A percentile compares a stretch with the other conserved stretches of the same genome.
These are phyloP conservation scores for Acomys russatus DNA, from an alignment of 2,797 vertebrate species.

Conservation along the genomic window DNA sequence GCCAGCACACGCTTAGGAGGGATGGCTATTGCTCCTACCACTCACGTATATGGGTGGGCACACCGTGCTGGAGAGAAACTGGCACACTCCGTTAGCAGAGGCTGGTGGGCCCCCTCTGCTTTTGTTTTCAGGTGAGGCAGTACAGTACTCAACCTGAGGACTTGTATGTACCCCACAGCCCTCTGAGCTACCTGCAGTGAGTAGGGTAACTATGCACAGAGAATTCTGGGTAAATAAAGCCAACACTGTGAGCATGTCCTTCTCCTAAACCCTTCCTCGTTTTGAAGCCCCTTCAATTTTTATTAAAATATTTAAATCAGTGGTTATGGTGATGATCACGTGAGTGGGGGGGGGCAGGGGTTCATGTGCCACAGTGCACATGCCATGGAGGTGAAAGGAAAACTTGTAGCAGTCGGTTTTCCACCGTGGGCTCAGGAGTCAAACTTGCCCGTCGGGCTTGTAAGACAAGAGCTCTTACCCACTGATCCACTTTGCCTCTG, in stretches of 20 bases:
- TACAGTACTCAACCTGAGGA: background rate
- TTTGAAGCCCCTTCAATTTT: background rate
- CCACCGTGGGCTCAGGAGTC: background rate
- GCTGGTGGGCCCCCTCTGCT: background rate
- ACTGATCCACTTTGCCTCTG: background rate
- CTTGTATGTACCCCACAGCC: background rate
- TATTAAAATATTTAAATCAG: background rate
- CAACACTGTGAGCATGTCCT: fast-evolving
- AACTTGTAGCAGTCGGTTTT: background rate
- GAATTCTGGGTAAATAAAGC: background rate
- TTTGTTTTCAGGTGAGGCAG: background rate
- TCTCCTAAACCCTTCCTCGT: background rate
- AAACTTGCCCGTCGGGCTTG: background rate
- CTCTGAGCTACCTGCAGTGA: background rate
- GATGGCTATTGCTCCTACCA: background rate
- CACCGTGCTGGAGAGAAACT: background rate
- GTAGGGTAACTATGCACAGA: background rate
- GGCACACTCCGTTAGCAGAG: background rate
- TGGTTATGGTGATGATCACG: fast-evolving
- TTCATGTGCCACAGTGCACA: background rate
- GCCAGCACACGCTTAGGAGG: background rate
- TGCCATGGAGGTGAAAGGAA: background rate
- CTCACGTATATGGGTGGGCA: fast-evolving
- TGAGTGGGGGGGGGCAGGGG: too few relatives aligned
- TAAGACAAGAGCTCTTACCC: background rate